These are phyloP conservation scores for Netelia fuscicornis DNA, from an alignment of 2,888 invertebrate genomes.

Conservation along the genomic window DNA sequence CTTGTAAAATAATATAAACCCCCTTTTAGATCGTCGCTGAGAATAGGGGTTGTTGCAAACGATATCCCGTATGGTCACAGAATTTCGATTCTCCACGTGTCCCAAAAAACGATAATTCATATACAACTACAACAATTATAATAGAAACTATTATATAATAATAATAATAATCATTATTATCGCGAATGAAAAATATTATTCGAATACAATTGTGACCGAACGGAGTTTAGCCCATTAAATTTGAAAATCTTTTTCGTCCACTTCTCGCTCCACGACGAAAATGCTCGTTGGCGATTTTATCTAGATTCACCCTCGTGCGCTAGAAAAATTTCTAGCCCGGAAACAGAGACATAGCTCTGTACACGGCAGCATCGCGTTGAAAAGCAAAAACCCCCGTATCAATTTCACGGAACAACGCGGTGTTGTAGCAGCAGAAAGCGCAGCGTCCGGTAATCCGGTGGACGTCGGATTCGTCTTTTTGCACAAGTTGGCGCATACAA, in stretches of 20 bases:
- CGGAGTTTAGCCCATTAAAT: background rate
- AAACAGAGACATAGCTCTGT: conserved; percentile 21
- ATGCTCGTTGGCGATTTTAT: conserved; percentile 20
- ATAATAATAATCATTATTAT: background rate
- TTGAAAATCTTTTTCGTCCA: background rate
- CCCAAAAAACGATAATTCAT: background rate
- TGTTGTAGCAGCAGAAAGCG: conserved; percentile 58
- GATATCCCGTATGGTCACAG: conserved; percentile 30
- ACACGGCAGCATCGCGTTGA: conserved; percentile 14
- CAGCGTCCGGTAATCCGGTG: conserved; percentile 66
- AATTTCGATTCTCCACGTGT: background rate
- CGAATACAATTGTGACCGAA: background rate
- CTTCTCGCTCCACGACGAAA: background rate
- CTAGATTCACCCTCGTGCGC: background rate
- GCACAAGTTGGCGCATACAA: conserved; percentile 32
- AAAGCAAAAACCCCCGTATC: conserved; percentile 69
- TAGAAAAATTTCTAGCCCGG: conserved; percentile 26
- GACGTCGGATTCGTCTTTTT: conserved; percentile 80
- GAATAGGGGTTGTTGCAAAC: conserved; percentile 26
- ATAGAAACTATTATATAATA: background rate
- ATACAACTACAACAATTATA: background rate
- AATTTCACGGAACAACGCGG: conserved; percentile 70
- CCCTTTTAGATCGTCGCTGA: conserved; percentile 3
- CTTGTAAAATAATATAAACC: conserved; percentile 64
- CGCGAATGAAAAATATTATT: background rate